phyloP scores from a whole-genome alignment of 2,888 invertebrate species.

The Folsomia manolachei region DNA sequence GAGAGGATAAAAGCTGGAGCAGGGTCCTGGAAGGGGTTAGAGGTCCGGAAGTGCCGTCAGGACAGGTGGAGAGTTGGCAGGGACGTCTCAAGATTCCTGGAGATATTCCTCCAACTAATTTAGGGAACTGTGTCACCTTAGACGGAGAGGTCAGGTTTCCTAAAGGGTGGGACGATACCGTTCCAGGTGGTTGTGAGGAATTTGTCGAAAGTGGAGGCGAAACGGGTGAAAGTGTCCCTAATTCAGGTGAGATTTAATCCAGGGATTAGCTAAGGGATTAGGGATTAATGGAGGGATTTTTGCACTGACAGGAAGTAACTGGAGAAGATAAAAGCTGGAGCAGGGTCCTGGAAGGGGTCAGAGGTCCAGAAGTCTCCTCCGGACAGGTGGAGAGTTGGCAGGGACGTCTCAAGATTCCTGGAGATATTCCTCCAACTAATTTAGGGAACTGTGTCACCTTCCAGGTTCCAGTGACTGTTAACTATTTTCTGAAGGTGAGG shows the following conservation, averaged over 20 bases:
- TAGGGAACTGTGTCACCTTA: too few relatives aligned
- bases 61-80: slow-evolving; percentile 34
- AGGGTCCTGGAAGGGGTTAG: slow-evolving; percentile 40
- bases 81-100: slow-evolving; percentile 35
- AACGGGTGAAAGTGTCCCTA: slow-evolving; percentile 31
- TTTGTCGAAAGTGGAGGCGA: slow-evolving; percentile 34
- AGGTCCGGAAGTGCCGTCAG: slow-evolving; percentile 36
- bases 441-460: slow-evolving; percentile 39
- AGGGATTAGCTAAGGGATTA: too few relatives aligned
- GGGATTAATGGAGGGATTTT: too few relatives aligned
- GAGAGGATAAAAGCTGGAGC: too few relatives aligned
- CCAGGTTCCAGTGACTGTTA: slow-evolving; percentile 29
- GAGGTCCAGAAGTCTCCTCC: slow-evolving; percentile 35
- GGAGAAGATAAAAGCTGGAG: too few relatives aligned
- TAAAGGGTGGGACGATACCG: slow-evolving; percentile 34
- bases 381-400: slow-evolving; percentile 36
- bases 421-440: slow-evolving; percentile 38
- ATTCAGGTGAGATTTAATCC: too few relatives aligned
- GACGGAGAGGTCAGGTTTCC: slow-evolving; percentile 34
- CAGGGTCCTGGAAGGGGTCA: slow-evolving; percentile 36
- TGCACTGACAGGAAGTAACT: too few relatives aligned
- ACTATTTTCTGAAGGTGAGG: slow-evolving; percentile 34
- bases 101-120: slow-evolving; percentile 38
- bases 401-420: slow-evolving; percentile 35
- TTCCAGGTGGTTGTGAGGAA: slow-evolving; percentile 38